Conservation (phyloP, 2,888 invertebrate genomes). For the Drepana falcataria region DNA sequence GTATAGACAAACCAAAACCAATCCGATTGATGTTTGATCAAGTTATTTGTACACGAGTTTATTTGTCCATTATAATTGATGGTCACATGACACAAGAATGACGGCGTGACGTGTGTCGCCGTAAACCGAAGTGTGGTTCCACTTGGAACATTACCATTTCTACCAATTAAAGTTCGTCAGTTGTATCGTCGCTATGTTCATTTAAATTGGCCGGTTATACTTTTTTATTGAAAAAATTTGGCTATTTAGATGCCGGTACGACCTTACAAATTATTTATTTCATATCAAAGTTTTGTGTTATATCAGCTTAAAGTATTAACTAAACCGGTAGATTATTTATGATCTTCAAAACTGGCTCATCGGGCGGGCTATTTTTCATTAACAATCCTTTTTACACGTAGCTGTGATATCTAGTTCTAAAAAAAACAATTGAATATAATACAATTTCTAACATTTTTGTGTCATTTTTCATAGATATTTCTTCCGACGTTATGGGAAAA, state of each 20-base stretch:
- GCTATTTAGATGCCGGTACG: not conserved
- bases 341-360: no score
- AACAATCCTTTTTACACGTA: no score
- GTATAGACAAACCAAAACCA: constrained; percentile 17
- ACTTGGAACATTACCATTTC: constrained; percentile 11
- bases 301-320: no score
- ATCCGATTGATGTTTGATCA: constrained; percentile 29
- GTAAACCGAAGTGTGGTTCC: constrained; percentile 10
- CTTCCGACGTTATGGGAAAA: no score
- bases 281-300: not conserved
- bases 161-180: not conserved
- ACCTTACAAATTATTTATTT: not conserved
- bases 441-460: no score
- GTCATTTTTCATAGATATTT: no score
- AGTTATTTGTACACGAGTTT: constrained; percentile 30
- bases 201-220: constrained; percentile 1
- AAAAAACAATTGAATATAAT: no score
- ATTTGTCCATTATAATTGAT: constrained; percentile 50
- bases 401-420: no score
- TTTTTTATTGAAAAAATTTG: not conserved
- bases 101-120: constrained; percentile 23
- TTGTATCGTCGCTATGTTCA: not conserved
- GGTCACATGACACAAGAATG: constrained; percentile 48
- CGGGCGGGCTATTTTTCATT: no score
- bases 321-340: no score